Conservation (phyloP, 2,888 invertebrate genomes). For the Sarcophaga subvicina region DNA sequence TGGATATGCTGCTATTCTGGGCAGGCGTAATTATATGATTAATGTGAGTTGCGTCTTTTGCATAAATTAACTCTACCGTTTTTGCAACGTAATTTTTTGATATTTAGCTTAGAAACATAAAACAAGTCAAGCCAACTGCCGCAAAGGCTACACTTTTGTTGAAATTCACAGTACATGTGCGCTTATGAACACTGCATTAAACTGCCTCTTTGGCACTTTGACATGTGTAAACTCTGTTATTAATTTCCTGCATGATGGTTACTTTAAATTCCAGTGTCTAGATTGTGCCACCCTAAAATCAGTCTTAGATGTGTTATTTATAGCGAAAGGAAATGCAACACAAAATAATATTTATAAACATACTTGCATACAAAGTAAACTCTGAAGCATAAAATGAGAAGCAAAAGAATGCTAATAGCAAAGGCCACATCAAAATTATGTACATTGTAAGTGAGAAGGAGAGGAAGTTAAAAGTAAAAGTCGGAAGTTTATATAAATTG, state of each 20-base stretch:
- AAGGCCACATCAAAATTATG: too few species aligned
- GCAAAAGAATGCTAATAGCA: neutral
- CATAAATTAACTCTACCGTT: too few species aligned
- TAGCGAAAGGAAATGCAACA: constrained; percentile 80
- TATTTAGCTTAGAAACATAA: too few species aligned
- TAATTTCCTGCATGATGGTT: constrained; percentile 92
- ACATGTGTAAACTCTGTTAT: constrained; percentile 93
- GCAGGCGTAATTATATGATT: too few species aligned
- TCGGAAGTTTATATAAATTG: constrained; percentile 67
- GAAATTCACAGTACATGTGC: constrained; percentile 83
- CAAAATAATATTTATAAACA: constrained; percentile 27
- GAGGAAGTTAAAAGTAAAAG: constrained; percentile 41
- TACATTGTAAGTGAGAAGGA: neutral
- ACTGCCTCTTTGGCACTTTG: too few species aligned
- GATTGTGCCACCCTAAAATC: constrained; percentile 94
- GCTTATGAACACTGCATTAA: too few species aligned
- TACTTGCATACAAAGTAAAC: neutral
- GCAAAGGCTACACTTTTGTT: too few species aligned
- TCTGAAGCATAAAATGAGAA: neutral
- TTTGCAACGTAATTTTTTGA: too few species aligned
- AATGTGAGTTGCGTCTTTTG: too few species aligned
- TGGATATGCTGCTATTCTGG: too few species aligned
- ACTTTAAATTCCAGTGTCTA: constrained; percentile 90
- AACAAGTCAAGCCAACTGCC: too few species aligned
- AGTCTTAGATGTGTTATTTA: constrained; percentile 88